A percentile compares a stretch with the other conserved stretches of the same genome.
These are phyloP conservation scores for Leptonema lineaticorne DNA, from an alignment of 1,140 invertebrate species.

Conservation along the genomic window DNA sequence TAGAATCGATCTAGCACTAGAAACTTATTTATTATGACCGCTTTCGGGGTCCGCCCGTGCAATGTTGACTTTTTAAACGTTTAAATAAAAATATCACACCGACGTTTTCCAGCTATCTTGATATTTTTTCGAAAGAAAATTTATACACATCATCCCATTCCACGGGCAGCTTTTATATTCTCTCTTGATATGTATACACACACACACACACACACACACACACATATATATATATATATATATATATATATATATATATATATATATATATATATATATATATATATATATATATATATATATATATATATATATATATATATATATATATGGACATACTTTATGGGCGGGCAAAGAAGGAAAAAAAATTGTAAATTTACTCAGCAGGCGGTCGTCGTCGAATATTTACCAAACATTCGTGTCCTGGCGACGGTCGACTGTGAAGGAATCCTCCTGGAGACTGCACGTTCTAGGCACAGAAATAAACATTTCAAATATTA, in stretches of 20 bases:
- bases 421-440: conserved; percentile 5
- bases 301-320: neutral
- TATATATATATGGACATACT: neutral
- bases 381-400: conserved; percentile 20
- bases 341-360: neutral
- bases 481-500: conserved; percentile 31
- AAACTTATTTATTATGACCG: no score
- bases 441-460: conserved; percentile 26
- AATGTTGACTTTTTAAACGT: no score
- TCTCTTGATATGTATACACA: neutral
- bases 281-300: neutral
- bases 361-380: conserved; percentile 25
- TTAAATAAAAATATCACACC: no score
- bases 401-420: conserved; percentile 29
- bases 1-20: no score
- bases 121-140: no score
- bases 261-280: neutral
- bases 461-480: conserved; percentile 9
- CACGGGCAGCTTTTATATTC: no score
- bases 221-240: neutral
- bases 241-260: neutral
- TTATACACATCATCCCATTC: no score
- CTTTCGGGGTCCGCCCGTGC: no score
- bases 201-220: neutral
- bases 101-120: no score